Base-by-base conservation (phyloP, 1,140 invertebrate species). In the Brachystomella parvula region DNA sequence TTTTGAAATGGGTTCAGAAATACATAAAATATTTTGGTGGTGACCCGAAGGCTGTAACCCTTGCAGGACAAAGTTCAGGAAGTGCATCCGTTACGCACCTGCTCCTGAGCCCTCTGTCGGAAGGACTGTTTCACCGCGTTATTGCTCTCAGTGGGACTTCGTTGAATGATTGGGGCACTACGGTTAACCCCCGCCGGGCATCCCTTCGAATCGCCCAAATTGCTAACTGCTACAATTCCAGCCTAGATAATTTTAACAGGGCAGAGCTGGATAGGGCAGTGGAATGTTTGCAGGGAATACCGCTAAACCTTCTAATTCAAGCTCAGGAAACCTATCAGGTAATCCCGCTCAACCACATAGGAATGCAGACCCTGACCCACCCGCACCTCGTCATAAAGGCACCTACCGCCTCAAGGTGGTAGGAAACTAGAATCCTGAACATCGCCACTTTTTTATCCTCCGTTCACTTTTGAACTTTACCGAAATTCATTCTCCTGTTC, bases 1-100 rank as follows among this genome's bases (percentile, higher is more conserved):
- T 35, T 6, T 26, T 63, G 2, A 47, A 35, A 30, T 63, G 35
- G 35, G 47, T 63, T 29, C 17, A 63, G 28, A 24, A 28, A 31
- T 63, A 49, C 62, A 63, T 63, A 17, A 17, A 33, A 15, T 29
- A 63, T 26, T 63, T 63, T 63, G 62, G 62, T 21, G 62, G 62
- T 26, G 62, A 63, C 26, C 62, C 44, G 15, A 63, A 63, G 47
- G 2, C 12, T 3, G 62, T 63, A 19, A 53, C 44, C 12, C 9
- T 63, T 12, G 44, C 62, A 6, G 62, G 62, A 9, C 62, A 63
- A 3, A 63, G 62, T 56, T 6, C 62, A 15, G 62, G 62, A 2
- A 12, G 6, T 24, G 28, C 28, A 6, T 24, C 29, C 21, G 32
- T 35, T 2, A 32, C 62, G 3, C 62, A 63, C n/a, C 9, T 53